Evolutionary conservation across 2,113 vertebrate species (phyloP).

Genomic region (Oncorhynchus kisutch): DNA sequence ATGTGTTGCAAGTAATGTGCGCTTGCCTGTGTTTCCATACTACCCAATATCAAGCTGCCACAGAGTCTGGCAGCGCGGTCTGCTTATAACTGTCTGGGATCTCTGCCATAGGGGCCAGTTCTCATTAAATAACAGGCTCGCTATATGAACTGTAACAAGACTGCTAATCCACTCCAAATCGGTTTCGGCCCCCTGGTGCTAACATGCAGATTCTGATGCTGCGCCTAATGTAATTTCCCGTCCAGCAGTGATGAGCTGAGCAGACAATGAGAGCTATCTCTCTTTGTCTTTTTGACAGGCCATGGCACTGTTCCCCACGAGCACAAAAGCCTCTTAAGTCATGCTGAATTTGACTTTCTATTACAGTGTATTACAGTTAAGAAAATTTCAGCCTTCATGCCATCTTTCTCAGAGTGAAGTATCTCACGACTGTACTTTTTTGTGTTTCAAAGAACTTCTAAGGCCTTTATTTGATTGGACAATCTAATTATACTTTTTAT

Average conservation of each 20-base stretch:
- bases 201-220: conserved; percentile 46
- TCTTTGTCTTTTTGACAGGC: conserved; percentile 33
- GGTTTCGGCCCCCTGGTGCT: conserved; percentile 42
- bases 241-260: conserved; percentile 32
- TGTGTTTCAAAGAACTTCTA: background rate
- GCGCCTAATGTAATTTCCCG: conserved; percentile 42
- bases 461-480: no score
- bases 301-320: conserved; percentile 38
- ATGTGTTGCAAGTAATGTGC: conserved; percentile 61
- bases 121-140: conserved; percentile 60
- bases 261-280: conserved; percentile 36
- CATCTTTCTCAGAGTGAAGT: no score
- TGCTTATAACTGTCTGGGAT: conserved; percentile 57
- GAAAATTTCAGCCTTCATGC: background rate
- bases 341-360: background rate
- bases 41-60: conserved; percentile 59
- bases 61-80: conserved; percentile 45
- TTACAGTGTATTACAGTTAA: background rate
- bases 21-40: conserved; percentile 42
- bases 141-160: conserved; percentile 60
- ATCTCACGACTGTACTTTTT: background rate
- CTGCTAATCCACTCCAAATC: conserved; percentile 63
- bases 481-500: no score
- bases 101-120: conserved; percentile 55
- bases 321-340: conserved; percentile 55